Base-by-base conservation (phyloP, 2,797 vertebrate genomes). In the Spinibarbus caldwelli region DNA sequence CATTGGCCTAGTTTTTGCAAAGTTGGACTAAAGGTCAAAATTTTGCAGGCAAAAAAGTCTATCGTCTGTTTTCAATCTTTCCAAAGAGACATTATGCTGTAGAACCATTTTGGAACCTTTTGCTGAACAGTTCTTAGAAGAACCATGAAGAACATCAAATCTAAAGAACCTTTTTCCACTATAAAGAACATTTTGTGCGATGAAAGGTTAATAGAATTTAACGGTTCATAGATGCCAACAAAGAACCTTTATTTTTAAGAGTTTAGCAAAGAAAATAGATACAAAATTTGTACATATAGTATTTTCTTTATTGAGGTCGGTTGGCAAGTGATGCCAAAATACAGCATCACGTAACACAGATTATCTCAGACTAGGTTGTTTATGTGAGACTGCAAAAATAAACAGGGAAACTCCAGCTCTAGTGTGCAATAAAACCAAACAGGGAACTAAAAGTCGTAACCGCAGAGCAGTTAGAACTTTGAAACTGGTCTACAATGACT, bases 401-500 rank as follows among this genome's bases (percentile, higher is more conserved):
- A 52, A 73, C 62, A 71, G 34, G 59, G 36, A 64, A 77, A 80
- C 66, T 70, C 41, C 47, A 14, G 26, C n/a, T 49, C 17, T 29
- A 77, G 45, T 49, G 31, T n/a, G 45, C 19, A 78, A 43, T 49
- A 76, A 52, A 77, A 82, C 26, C 75, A 70, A 68, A 57, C 36
- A 11, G 64, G 78, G 79, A 71, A 70, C 36, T 52, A 34, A 82
- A 66, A 73, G 79, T 45, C 19, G 54, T 70, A 76, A 54, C 23
- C n/a, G 38, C 66, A 47, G 62, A 77, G 72, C 34, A 86, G 76
- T 71, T 43, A 49, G 19, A 80, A 78, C 57, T 81, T 86, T 86
- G 43, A 85, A 86, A 87, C 71, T 82, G 80, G 57, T 73, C 84
- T 80, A 88, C 87, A 90, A 83, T 79, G 52, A 70, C 47, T 83